Evolutionary conservation across 2,888 invertebrate species (phyloP).

Genomic region (Drosophila ezoana): DNA sequence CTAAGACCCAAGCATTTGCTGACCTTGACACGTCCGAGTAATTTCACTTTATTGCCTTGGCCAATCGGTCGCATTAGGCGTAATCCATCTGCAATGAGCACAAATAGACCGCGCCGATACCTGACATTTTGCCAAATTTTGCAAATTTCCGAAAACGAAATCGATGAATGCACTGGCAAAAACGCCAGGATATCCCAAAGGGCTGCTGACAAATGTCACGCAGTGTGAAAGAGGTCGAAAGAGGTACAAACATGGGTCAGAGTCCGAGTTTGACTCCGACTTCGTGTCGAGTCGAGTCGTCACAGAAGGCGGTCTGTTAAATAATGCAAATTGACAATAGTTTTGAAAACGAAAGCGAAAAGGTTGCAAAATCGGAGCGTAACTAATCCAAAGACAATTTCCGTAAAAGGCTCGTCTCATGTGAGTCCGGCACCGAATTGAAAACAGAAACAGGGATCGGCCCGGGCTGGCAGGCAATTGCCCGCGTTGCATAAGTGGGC

Average conservation of each 20-base stretch:
- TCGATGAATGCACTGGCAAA: constrained; percentile 72
- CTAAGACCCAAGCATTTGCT: constrained; percentile 8
- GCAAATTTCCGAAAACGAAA: constrained; percentile 65
- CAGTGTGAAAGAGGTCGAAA: constrained; percentile 70
- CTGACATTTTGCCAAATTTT: constrained; percentile 70
- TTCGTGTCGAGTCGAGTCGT: constrained; percentile 2
- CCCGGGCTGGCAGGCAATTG: constrained; percentile 13
- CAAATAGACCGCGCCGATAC: constrained; percentile 58
- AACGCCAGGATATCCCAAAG: constrained; percentile 15
- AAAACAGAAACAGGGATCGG: constrained; percentile 3
- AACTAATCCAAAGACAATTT: constrained; percentile 64
- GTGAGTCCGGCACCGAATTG: constrained; percentile 17
- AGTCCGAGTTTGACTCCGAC: background rate
- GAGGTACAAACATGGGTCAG: constrained; percentile 49
- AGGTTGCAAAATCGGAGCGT: constrained; percentile 72
- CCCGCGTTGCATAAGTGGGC: constrained; percentile 44
- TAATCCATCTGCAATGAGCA: constrained; percentile 75
- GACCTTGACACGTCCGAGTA: constrained; percentile 71
- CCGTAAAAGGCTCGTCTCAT: constrained; percentile 32
- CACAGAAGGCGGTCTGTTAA: constrained; percentile 70
- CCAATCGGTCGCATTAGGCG: constrained; percentile 69
- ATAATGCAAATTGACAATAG: constrained; percentile 81
- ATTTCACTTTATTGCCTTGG: constrained; percentile 73
- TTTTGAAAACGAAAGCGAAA: constrained; percentile 59
- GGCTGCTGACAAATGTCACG: constrained; percentile 48